phyloP scores from a whole-genome alignment of 2,888 invertebrate species.

The Ochropacha duplaris region DNA sequence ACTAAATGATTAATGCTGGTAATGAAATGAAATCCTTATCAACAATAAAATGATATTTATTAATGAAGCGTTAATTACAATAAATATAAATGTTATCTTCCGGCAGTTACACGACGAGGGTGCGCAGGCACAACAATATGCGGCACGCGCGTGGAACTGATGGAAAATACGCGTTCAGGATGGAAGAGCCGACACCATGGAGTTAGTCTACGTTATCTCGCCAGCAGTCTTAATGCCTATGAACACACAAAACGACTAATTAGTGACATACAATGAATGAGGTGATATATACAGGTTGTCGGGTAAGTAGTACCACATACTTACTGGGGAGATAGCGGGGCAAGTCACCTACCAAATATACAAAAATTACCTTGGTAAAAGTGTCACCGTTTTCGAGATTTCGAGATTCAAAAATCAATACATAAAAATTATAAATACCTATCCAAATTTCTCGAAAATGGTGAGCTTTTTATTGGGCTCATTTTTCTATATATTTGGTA shows the following conservation, averaged over 20 bases:
- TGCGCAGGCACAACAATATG: conserved; percentile 28
- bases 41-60: conserved; percentile 36
- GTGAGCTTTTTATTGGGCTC: too few species aligned
- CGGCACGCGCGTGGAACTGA: conserved; percentile 67
- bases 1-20: neutral
- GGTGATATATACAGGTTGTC: neutral
- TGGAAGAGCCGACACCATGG: conserved; percentile 70
- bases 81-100: conserved; percentile 65
- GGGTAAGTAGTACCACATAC: too few species aligned
- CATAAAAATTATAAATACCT: too few species aligned
- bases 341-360: too few species aligned
- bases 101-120: conserved; percentile 71
- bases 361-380: too few species aligned
- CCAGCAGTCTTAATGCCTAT: conserved; percentile 58
- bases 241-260: conserved; percentile 38
- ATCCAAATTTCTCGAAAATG: too few species aligned
- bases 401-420: too few species aligned
- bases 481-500: too few species aligned
- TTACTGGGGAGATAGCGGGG: too few species aligned
- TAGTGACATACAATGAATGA: conserved; percentile 17
- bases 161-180: conserved; percentile 73
- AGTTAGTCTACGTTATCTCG: conserved; percentile 55
- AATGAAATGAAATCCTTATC: conserved; percentile 5
- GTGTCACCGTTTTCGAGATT: too few species aligned
- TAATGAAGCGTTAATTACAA: conserved; percentile 50